A percentile compares a stretch with the other conserved stretches of the same genome.
These are phyloP conservation scores for Heteromormyrus szaboi DNA, from an alignment of 2,797 vertebrate genomes.

Conservation along the genomic window DNA sequence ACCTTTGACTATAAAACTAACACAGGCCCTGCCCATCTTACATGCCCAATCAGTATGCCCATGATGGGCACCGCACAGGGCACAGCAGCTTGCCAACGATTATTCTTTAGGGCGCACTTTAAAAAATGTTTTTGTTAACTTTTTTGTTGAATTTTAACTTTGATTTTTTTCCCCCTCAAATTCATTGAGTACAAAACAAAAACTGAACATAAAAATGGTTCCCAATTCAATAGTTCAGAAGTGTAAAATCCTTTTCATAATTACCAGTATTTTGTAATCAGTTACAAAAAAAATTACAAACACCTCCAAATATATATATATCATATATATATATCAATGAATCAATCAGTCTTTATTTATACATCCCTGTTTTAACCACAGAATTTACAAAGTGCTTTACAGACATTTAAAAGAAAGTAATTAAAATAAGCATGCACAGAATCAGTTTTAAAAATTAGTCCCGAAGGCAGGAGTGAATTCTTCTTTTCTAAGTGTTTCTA, in stretches of 20 bases:
- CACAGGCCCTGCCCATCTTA: neutral
- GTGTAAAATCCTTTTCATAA: neutral
- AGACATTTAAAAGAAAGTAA: neutral
- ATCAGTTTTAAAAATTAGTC: neutral
- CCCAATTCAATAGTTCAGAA: neutral
- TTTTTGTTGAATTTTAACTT: neutral
- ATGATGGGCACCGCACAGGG: neutral
- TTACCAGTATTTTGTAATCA: neutral
- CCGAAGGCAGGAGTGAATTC: neutral
- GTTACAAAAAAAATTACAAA: neutral
- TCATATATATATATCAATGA: neutral
- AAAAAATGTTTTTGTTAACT: neutral
- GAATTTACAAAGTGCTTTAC: neutral
- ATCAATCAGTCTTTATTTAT: neutral
- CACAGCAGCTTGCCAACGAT: neutral
- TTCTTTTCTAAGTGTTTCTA: neutral
- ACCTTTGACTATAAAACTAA: neutral
- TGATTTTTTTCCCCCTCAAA: neutral
- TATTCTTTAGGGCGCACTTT: neutral
- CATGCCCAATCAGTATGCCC: neutral
- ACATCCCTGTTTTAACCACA: neutral
- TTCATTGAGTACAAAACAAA: neutral
- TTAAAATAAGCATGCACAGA: neutral
- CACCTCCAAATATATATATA: neutral
- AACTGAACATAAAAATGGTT: neutral